A percentile compares a stretch with the other conserved stretches of the same genome.
These are phyloP conservation scores for Harpagoxenus sublaevis DNA, from an alignment of 2,888 invertebrate species.

Conservation along the genomic window DNA sequence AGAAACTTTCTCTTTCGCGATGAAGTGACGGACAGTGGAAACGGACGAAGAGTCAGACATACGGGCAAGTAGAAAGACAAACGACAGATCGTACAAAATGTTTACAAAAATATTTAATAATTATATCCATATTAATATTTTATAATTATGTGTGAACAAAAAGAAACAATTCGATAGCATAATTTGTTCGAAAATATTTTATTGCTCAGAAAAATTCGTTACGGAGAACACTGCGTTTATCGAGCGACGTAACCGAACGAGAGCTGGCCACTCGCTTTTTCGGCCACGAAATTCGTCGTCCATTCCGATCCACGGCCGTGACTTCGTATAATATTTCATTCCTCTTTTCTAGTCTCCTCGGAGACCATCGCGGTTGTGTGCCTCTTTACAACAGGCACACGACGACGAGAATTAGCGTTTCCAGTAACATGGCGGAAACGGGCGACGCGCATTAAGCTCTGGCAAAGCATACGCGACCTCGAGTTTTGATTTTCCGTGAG, in stretches of 20 bases:
- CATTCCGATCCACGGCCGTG: conserved; percentile 10
- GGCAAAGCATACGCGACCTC: conserved; percentile 19
- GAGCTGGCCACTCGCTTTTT: background rate
- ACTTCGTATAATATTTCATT: conserved; percentile 38
- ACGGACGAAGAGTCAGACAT: background rate
- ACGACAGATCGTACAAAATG: background rate
- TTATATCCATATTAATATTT: background rate
- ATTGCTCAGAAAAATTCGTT: background rate
- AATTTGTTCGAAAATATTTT: background rate
- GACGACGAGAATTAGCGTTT: conserved; percentile 47
- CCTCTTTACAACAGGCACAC: conserved; percentile 5
- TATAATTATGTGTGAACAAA: background rate
- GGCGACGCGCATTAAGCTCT: conserved; percentile 34
- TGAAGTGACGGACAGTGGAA: background rate
- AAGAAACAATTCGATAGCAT: background rate
- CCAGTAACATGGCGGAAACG: conserved; percentile 23
- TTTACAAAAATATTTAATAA: background rate
- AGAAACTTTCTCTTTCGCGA: background rate
- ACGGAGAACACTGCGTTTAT: background rate
- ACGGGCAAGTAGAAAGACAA: background rate
- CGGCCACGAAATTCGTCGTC: conserved; percentile 31
- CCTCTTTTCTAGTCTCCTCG: conserved; percentile 40
- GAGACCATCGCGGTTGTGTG: background rate
- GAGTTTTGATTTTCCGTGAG: conserved; percentile 50
- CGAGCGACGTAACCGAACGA: background rate